These are phyloP conservation scores for Gopherus flavomarginatus DNA, from an alignment of 2,113 vertebrate species.

Conservation along the genomic window DNA sequence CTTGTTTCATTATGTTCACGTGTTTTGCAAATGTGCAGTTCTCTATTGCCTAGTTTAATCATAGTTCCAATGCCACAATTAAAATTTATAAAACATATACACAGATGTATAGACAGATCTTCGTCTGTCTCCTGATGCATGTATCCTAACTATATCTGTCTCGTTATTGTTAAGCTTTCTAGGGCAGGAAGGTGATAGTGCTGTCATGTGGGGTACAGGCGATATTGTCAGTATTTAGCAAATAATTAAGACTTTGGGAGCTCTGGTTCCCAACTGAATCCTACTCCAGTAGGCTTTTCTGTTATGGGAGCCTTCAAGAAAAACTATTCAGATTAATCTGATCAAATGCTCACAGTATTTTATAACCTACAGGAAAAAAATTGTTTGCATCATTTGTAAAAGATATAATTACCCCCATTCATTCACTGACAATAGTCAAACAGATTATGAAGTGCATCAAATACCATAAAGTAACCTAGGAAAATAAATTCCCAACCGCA, in stretches of 20 bases:
- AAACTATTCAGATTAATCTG: background rate
- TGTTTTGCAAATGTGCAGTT: background rate
- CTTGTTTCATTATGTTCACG: background rate
- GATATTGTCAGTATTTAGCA: background rate
- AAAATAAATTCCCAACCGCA: background rate
- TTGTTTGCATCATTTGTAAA: background rate
- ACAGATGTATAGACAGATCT: background rate
- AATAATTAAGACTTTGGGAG: background rate
- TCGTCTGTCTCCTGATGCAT: background rate
- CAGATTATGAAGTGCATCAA: background rate
- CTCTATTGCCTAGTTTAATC: background rate
- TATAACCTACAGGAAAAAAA: background rate
- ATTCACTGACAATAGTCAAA: background rate
- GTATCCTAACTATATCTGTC: background rate
- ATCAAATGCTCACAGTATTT: background rate
- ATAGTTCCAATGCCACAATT: background rate
- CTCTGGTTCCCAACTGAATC: slow-evolving; percentile 6
- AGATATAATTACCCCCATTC: background rate
- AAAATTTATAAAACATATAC: background rate
- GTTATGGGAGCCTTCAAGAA: background rate
- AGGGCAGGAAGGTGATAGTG: background rate
- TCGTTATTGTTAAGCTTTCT: background rate
- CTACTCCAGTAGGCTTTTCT: background rate
- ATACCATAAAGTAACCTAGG: background rate
- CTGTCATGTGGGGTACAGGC: background rate